These are phyloP conservation scores for Priapulus caudatus DNA, from an alignment of 2,888 invertebrate genomes.

Conservation along the genomic window DNA sequence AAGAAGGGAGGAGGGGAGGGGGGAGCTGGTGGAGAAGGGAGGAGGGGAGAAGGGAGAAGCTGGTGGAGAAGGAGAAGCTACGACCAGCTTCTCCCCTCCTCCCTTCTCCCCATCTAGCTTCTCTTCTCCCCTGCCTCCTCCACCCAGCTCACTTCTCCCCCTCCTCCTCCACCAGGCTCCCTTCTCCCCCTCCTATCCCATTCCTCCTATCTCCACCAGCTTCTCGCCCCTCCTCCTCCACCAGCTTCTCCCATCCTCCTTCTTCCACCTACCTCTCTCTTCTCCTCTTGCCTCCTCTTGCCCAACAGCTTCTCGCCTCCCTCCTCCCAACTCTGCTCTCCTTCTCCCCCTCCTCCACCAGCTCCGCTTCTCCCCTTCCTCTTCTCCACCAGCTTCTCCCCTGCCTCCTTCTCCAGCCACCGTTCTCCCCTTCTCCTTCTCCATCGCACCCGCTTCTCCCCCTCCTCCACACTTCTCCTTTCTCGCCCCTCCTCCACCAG, in stretches of 20 bases:
- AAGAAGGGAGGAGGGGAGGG: too few species aligned
- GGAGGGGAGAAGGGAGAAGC: too few species aligned
- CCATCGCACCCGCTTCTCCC: neutral
- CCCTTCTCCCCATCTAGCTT: too few species aligned
- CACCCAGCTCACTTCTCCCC: too few species aligned
- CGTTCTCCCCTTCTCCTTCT: slow-evolving; percentile 1
- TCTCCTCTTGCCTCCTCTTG: too few species aligned
- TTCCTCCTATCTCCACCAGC: neutral
- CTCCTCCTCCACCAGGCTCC: too few species aligned
- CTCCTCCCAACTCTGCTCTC: neutral
- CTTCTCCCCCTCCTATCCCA: neutral
- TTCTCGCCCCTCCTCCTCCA: neutral
- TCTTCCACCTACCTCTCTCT: neutral
- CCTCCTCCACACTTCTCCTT: neutral
- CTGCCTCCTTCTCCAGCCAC: neutral
- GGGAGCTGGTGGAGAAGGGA: too few species aligned
- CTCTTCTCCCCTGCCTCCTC: too few species aligned
- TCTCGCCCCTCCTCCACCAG: neutral
- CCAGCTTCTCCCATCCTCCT: neutral
- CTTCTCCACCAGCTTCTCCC: neutral
- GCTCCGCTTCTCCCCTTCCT: neutral
- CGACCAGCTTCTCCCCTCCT: too few species aligned
- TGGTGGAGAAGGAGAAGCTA: too few species aligned
- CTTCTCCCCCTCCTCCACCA: neutral
- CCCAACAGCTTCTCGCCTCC: neutral